These are phyloP conservation scores for Mesembrinibis cayennensis DNA, from an alignment of 2,113 vertebrate species.

Conservation along the genomic window DNA sequence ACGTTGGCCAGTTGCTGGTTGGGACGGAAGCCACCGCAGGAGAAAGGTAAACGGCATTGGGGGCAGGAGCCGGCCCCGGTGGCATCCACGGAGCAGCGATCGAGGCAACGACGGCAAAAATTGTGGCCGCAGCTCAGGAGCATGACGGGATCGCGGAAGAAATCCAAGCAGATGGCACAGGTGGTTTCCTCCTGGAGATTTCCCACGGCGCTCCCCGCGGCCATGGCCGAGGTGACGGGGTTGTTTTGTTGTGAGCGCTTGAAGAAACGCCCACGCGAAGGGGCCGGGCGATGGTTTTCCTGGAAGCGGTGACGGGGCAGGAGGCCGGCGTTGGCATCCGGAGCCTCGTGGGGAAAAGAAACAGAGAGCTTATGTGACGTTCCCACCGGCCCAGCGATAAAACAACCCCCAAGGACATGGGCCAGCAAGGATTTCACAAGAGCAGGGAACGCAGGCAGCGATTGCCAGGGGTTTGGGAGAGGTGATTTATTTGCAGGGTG, in stretches of 20 bases:
- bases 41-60: background rate
- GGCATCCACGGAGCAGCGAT: rapidly evolving
- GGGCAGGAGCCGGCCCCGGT: background rate
- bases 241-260: rapidly evolving
- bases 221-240: rapidly evolving
- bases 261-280: rapidly evolving
- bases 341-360: rapidly evolving
- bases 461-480: too few relatives aligned
- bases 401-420: too few relatives aligned
- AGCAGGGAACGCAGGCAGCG: rapidly evolving
- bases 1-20: background rate
- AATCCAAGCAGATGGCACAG: background rate
- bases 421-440: too few relatives aligned
- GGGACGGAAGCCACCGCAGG: background rate
- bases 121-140: background rate
- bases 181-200: background rate
- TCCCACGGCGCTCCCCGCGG: background rate
- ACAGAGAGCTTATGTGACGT: rapidly evolving
- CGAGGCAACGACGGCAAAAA: background rate
- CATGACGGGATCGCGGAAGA: background rate
- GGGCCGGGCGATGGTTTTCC: background rate
- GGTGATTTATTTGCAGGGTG: rapidly evolving
- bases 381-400: rapidly evolving
- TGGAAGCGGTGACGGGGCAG: background rate
- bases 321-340: too few relatives aligned